phyloP scores from a whole-genome alignment of 37 sponge, comb jelly and placozoan species.

The Halichondria panicea region DNA sequence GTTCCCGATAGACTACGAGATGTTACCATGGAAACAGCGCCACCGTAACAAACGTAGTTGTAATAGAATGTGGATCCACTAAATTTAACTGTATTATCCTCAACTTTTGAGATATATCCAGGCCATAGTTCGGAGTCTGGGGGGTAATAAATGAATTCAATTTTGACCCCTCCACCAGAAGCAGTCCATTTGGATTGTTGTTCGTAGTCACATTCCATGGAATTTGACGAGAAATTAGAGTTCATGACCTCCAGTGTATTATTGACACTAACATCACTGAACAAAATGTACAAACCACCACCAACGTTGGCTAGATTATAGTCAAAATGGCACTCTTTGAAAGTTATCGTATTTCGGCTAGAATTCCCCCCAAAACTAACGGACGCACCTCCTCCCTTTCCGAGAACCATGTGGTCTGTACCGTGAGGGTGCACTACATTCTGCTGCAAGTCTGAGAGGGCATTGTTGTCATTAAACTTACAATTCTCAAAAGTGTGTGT shows the following conservation, averaged over 20 bases:
- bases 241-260: slow-evolving; percentile 13
- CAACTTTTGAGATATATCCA: not conserved
- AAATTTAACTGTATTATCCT: slow-evolving; percentile 2
- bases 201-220: not conserved
- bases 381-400: slow-evolving; percentile 61
- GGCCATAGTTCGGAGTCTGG: slow-evolving; percentile 6
- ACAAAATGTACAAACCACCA: slow-evolving; percentile 36
- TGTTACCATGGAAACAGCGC: slow-evolving; percentile 25
- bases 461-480: slow-evolving; percentile 28
- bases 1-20: not conserved
- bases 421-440: slow-evolving; percentile 2
- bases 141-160: slow-evolving; percentile 41
- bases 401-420: slow-evolving; percentile 30
- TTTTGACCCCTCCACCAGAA: slow-evolving; percentile 33
- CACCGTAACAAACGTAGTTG: slow-evolving; percentile 17
- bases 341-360: not conserved
- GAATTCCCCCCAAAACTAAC: slow-evolving; percentile 46
- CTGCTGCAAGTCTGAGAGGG: not conserved
- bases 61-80: not conserved
- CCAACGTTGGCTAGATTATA: slow-evolving; percentile 35
- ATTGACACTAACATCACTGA: slow-evolving; percentile 30
- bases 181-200: too few species aligned
- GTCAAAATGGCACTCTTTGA: slow-evolving; percentile 11
- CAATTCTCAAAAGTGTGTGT: slow-evolving; percentile 35
- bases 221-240: not conserved